phyloP scores from a whole-genome alignment of 2,888 invertebrate genomes.

The Allygus modestus region DNA sequence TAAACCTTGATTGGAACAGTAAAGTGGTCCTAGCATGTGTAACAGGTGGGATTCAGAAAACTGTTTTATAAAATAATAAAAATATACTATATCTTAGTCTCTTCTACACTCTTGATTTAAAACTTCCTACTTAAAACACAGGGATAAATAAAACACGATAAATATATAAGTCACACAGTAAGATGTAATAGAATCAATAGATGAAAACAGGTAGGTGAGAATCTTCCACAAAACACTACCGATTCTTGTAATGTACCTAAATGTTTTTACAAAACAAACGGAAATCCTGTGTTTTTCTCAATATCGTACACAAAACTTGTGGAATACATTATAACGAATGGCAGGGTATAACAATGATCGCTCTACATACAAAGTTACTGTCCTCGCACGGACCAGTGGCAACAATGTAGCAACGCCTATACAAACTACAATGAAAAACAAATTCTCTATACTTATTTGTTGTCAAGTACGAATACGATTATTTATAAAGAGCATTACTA shows the following conservation, averaged over 20 bases:
- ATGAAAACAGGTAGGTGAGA: slow-evolving; percentile 63
- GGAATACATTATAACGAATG: slow-evolving; percentile 62
- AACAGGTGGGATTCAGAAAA: no score
- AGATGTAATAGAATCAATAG: slow-evolving; percentile 65
- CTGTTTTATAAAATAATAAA: no score
- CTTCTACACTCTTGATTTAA: no score
- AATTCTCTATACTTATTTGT: slow-evolving; percentile 61
- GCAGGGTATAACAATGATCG: slow-evolving; percentile 64
- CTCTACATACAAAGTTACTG: slow-evolving; percentile 61
- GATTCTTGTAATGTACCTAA: slow-evolving; percentile 52
- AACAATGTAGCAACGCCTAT: slow-evolving; percentile 63
- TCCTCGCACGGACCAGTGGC: slow-evolving; percentile 46
- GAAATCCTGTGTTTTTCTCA: slow-evolving; percentile 44
- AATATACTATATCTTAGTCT: no score
- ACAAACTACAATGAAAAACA: slow-evolving; percentile 65
- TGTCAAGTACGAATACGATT: slow-evolving; percentile 61
- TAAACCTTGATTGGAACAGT: no score
- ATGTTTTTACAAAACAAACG: slow-evolving; percentile 61
- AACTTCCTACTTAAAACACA: not conserved
- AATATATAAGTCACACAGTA: slow-evolving; percentile 63
- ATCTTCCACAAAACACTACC: slow-evolving; percentile 59
- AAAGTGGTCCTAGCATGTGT: no score
- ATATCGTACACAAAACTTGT: slow-evolving; percentile 62
- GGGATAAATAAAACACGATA: slow-evolving; percentile 28
- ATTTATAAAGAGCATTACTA: slow-evolving; percentile 62